phyloP scores from a whole-genome alignment of 2,797 vertebrate genomes.

The Lutjanus argentimaculatus region DNA sequence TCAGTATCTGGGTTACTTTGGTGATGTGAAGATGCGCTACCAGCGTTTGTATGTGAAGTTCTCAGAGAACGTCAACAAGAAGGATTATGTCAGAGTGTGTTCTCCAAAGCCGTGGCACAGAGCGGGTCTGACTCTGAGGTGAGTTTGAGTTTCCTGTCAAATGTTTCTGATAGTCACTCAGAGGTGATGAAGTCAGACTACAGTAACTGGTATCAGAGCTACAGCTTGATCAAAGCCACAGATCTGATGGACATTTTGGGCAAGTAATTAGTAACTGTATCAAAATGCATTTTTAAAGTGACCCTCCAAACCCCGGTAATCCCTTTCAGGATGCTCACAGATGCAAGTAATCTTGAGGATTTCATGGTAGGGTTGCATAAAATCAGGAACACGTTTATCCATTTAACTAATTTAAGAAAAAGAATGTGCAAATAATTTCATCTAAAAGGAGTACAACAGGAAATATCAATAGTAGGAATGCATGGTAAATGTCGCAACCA shows the following conservation, averaged over 20 bases:
- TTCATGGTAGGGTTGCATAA: neutral
- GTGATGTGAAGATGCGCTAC: constrained; percentile 94
- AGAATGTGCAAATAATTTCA: neutral
- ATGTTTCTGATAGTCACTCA: too few species aligned
- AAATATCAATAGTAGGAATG: neutral
- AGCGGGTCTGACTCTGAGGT: constrained; percentile 89
- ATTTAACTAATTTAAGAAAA: neutral
- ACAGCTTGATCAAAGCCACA: too few species aligned
- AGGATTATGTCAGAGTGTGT: constrained; percentile 94
- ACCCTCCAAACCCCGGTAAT: neutral
- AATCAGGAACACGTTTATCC: neutral
- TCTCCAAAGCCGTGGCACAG: constrained; percentile 93
- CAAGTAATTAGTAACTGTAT: too few species aligned
- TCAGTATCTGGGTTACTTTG: constrained; percentile 94
- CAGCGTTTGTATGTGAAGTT: constrained; percentile 95
- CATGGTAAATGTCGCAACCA: too few species aligned
- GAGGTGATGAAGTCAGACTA: too few species aligned
- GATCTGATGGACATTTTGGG: too few species aligned
- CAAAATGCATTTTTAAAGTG: too few species aligned
- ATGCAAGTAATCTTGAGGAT: neutral
- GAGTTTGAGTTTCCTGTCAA: neutral
- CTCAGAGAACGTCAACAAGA: constrained; percentile 95
- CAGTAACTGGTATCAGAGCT: too few species aligned
- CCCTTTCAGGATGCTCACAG: neutral
- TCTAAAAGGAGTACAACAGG: neutral